phyloP scores from a whole-genome alignment of 2,888 invertebrate genomes.

The Drosophila nr. medialis region DNA sequence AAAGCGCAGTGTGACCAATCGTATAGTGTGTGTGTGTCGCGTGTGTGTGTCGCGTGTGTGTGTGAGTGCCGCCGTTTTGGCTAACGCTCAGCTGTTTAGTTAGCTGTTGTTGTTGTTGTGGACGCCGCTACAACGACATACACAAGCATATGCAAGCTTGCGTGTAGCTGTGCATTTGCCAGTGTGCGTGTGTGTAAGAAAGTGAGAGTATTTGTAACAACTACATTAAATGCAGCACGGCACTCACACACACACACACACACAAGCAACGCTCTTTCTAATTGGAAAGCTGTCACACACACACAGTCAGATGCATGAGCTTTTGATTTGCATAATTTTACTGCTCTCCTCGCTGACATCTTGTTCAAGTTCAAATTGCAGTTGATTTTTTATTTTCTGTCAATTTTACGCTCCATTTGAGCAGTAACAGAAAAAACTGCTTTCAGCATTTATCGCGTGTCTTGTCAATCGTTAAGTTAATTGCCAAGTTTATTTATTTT shows the following conservation, averaged over 20 bases:
- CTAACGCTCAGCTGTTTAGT: constrained; percentile 60
- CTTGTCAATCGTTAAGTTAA: constrained; percentile 50
- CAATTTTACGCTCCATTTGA: constrained; percentile 65
- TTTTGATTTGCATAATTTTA: constrained; percentile 37
- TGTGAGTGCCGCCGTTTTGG: constrained; percentile 45
- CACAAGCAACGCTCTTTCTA: constrained; percentile 23
- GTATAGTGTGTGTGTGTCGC: background rate
- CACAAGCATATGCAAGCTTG: constrained; percentile 1
- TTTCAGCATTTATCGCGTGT: constrained; percentile 52
- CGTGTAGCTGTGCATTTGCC: background rate
- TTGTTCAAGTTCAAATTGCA: constrained; percentile 58
- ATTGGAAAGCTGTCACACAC: constrained; percentile 40
- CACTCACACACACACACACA: constrained; percentile 7
- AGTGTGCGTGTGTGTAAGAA: constrained; percentile 30
- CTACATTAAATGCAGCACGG: constrained; percentile 43
- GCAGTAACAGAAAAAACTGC: constrained; percentile 31
- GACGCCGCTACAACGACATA: constrained; percentile 35
- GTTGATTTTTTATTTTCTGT: constrained; percentile 29
- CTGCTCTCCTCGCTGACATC: constrained; percentile 25
- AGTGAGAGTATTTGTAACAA: constrained; percentile 53
- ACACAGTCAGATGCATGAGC: constrained; percentile 12
- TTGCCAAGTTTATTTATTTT: constrained; percentile 29
- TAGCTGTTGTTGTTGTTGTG: constrained; percentile 37
- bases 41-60: constrained; percentile 7
- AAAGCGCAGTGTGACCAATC: constrained; percentile 40